These are phyloP conservation scores for Hippocampus abdominalis DNA, from an alignment of 2,113 vertebrate genomes.

Conservation along the genomic window DNA sequence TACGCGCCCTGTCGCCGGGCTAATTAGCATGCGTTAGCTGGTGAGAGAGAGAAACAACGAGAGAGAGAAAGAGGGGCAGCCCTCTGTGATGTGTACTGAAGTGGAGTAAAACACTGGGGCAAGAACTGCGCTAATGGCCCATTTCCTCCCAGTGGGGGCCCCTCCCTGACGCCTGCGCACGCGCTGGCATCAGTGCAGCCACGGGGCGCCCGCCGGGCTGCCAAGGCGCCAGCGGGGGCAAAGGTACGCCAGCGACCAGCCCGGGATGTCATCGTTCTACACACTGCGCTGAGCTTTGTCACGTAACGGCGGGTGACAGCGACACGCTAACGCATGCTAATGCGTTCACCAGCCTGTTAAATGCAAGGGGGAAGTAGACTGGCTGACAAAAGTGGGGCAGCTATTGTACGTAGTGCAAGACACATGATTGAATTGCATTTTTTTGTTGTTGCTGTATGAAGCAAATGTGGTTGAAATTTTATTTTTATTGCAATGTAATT, in stretches of 20 bases:
- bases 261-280: slow-evolving; percentile 17
- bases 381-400: background rate
- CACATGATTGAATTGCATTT: background rate
- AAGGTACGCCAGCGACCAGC: slow-evolving; percentile 14
- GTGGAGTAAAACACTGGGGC: slow-evolving; percentile 66
- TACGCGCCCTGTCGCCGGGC: slow-evolving; percentile 55
- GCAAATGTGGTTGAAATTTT: no score
- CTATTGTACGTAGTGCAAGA: background rate
- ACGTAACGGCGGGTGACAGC: slow-evolving; percentile 39
- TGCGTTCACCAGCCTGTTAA: slow-evolving; percentile 47
- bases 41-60: slow-evolving; percentile 40
- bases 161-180: slow-evolving; percentile 49
- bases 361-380: background rate
- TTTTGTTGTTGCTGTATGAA: no score
- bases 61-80: slow-evolving; percentile 42
- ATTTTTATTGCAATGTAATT: no score
- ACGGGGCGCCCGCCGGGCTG: slow-evolving; percentile 44
- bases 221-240: slow-evolving; percentile 22
- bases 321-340: slow-evolving; percentile 30
- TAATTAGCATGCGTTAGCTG: slow-evolving; percentile 70
- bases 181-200: slow-evolving; percentile 61
- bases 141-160: slow-evolving; percentile 61
- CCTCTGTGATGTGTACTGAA: slow-evolving; percentile 67
- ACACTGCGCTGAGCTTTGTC: slow-evolving; percentile 21
- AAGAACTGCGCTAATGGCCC: slow-evolving; percentile 69